phyloP scores from a whole-genome alignment of 2,797 vertebrate species.

The Spinus olivaceus region DNA sequence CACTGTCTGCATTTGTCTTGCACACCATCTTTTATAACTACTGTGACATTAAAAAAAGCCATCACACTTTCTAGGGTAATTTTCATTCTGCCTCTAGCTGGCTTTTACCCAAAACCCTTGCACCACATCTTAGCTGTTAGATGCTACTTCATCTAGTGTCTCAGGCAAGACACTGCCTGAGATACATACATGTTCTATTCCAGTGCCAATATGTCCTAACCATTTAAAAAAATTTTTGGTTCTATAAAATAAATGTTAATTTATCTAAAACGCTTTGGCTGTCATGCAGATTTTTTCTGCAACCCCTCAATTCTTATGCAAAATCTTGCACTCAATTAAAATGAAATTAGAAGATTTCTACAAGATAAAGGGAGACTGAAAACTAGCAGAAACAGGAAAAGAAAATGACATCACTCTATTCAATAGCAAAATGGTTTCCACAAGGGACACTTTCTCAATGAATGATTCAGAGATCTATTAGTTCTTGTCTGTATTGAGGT shows the following conservation, averaged over 20 bases:
- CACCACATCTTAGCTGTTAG: neutral
- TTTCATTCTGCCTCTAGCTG: neutral
- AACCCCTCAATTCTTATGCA: neutral
- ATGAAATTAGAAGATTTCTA: neutral
- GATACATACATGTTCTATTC: neutral
- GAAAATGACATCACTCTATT: neutral
- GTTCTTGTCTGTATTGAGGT: neutral
- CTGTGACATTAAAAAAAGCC: fast-evolving
- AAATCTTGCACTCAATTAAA: neutral
- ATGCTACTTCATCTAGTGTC: neutral
- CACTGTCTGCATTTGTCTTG: neutral
- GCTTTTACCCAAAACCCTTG: neutral
- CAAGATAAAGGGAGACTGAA: neutral
- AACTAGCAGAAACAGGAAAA: neutral
- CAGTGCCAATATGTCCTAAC: neutral
- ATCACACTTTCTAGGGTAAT: neutral
- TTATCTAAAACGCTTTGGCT: neutral
- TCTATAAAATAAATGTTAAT: neutral
- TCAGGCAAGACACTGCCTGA: neutral
- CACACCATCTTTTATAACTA: neutral
- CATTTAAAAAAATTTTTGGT: neutral
- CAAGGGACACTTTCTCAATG: neutral
- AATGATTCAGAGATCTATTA: neutral
- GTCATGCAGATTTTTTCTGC: neutral
- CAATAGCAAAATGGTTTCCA: neutral